These are phyloP conservation scores for Micronycteris hirsuta DNA, from an alignment of 2,113 vertebrate genomes.

Conservation along the genomic window DNA sequence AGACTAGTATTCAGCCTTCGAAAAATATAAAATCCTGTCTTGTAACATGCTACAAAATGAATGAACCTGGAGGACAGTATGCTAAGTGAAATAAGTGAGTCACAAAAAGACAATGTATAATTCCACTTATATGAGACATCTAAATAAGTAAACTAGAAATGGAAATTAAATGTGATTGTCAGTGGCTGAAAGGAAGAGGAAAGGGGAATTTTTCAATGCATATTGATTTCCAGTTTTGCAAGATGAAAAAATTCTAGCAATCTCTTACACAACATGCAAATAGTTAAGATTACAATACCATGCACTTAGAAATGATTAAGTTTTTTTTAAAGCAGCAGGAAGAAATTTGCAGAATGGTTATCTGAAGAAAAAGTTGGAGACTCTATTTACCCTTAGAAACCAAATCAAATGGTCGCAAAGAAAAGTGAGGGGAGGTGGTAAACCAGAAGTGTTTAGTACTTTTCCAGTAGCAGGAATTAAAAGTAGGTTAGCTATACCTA, in stretches of 20 bases:
- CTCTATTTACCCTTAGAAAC: not conserved
- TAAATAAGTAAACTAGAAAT: not conserved
- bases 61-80: not conserved
- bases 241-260: not conserved
- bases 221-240: not conserved
- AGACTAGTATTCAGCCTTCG: not conserved
- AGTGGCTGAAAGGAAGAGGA: not conserved
- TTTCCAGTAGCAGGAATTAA: not conserved
- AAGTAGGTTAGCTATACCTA: not conserved
- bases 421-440: not conserved
- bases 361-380: not conserved
- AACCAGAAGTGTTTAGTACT: not conserved
- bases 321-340: not conserved
- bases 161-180: not conserved
- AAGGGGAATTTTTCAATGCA: not conserved
- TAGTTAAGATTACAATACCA: not conserved
- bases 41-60: not conserved
- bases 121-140: not conserved
- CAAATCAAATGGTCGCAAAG: not conserved
- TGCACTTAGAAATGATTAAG: not conserved
- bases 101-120: not conserved
- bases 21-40: not conserved
- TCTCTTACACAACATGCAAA: not conserved
- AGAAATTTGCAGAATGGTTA: not conserved
- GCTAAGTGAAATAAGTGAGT: not conserved